These are phyloP conservation scores for Ibycter americanus DNA, from an alignment of 2,797 vertebrate species.

Conservation along the genomic window DNA sequence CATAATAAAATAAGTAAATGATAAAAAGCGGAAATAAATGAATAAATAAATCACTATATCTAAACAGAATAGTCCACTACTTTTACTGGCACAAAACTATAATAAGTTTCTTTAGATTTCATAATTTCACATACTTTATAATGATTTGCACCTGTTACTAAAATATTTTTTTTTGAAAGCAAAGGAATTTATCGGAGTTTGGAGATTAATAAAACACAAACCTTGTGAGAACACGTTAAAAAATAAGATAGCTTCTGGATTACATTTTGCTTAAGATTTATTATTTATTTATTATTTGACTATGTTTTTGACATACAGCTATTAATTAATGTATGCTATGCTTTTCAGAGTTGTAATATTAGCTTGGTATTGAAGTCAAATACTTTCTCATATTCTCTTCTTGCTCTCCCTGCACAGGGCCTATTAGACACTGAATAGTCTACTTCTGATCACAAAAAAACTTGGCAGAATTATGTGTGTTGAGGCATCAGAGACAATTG, in stretches of 20 bases:
- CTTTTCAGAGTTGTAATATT: not conserved
- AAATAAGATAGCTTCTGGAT: not conserved
- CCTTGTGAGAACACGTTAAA: not conserved
- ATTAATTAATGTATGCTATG: not conserved
- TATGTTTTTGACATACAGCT: not conserved
- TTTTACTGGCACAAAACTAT: not conserved
- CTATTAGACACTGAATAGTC: accelerated
- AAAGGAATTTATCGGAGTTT: not conserved
- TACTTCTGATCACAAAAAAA: not conserved
- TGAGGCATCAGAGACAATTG: not conserved
- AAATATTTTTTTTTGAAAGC: not conserved
- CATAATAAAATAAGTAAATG: not conserved
- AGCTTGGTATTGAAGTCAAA: not conserved
- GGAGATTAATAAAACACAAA: not conserved
- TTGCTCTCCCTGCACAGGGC: not conserved
- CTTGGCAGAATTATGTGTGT: too few relatives aligned
- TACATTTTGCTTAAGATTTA: not conserved
- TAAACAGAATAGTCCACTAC: not conserved
- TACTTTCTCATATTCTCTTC: not conserved
- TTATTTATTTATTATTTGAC: not conserved
- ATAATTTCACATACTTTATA: not conserved
- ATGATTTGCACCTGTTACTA: not conserved
- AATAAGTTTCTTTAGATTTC: not conserved
- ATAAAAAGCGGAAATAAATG: not conserved
- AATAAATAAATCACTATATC: not conserved